Conservation (phyloP, 2,888 invertebrate genomes). For the Chromoteleia sp. region DNA sequence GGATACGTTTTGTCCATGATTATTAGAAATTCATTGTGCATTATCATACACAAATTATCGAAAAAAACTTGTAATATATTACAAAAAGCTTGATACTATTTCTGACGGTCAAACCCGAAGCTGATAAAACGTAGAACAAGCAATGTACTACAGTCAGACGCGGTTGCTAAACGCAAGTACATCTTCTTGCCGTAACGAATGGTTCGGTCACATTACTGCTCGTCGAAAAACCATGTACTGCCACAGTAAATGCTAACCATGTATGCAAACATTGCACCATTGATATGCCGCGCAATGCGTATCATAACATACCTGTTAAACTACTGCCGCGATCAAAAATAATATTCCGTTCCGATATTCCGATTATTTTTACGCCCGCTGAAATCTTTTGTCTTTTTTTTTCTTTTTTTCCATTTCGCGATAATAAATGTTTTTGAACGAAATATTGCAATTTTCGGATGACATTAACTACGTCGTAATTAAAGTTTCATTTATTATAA, state of each 20-base stretch:
- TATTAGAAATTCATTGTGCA: too few relatives aligned
- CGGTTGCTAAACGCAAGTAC: slow-evolving; percentile 61
- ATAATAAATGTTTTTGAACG: slow-evolving; percentile 48
- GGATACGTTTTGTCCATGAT: neutral
- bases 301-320: slow-evolving; percentile 72
- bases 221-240: slow-evolving; percentile 77
- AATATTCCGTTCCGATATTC: slow-evolving; percentile 73
- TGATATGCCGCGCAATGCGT: slow-evolving; percentile 68
- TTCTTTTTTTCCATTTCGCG: slow-evolving; percentile 1
- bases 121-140: slow-evolving; percentile 72
- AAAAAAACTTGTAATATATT: neutral
- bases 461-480: slow-evolving; percentile 47
- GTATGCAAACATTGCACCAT: slow-evolving; percentile 71
- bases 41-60: too few relatives aligned
- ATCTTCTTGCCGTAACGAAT: slow-evolving; percentile 76
- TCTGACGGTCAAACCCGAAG: slow-evolving; percentile 39
- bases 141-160: slow-evolving; percentile 39
- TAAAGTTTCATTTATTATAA: slow-evolving; percentile 20
- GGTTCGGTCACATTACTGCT: slow-evolving; percentile 79
- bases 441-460: slow-evolving; percentile 6
- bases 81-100: slow-evolving; percentile 19
- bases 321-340: slow-evolving; percentile 74
- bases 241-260: slow-evolving; percentile 78
- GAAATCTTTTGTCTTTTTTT: too few relatives aligned
- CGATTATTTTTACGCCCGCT: slow-evolving; percentile 53